Evolutionary conservation across 2,888 invertebrate genomes (phyloP), one percentile per base, ranked within the genome.

Genomic region (Helleia helle): DNA sequence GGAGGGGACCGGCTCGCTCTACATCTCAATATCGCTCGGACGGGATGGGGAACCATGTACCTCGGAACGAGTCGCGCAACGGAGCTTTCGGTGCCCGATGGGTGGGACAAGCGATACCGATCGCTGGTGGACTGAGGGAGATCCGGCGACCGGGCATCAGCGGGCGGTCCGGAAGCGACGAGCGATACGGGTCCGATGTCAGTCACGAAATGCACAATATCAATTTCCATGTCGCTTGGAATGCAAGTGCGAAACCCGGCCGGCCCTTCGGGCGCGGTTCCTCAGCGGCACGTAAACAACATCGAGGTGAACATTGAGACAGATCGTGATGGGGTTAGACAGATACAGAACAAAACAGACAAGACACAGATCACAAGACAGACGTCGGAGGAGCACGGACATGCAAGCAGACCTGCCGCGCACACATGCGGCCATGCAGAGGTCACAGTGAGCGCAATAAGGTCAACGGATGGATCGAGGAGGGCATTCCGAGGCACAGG

Each of bases 401-500:
- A 79, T 76, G 79, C 80, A 77, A 68, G 62, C 73, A 68, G 68
- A 65, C 65, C 65, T 66, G 62, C 65, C 63, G 62, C 70, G 65
- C 65, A 64, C 64, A 70, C 65, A 62, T 65, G 71, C 69, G 72
- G 77, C 71, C 80, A 79, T 79, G 81, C 80, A 79, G 59, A 70
- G 76, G 71, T 69, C 60, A 76, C 71, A 72, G 60, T 64, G 74
- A 74, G 73, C 75, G 71, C 67, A 71, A 65, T 66, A 56, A 66
- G 71, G 71, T 72, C 68, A 69, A 77, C 71, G 63, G 65, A 68
- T 73, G 74, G 74, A 68, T 74, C 73, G 77, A 84, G 84, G 84
- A 83, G 83, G 84, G 85, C 86, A 86, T 86, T 86, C 86, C 86
- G 86, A 86, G 86, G 86, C 85, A 86, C 86, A 84, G 80, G 85